Conservation (phyloP, 2,888 invertebrate species). For the Nomada lathburiana region DNA sequence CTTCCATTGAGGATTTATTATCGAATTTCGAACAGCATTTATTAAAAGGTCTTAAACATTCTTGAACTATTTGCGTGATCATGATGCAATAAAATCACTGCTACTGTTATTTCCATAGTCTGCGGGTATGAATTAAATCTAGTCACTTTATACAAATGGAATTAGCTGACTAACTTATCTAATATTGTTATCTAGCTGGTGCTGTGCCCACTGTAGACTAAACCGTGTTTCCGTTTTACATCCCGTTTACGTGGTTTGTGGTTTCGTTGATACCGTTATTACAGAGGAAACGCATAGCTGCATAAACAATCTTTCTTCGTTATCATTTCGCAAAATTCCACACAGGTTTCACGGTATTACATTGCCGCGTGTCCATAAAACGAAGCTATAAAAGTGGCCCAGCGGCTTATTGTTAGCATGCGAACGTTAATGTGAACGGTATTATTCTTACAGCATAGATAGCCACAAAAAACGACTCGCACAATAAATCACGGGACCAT, state of each 20-base stretch:
- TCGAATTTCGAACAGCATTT: no score
- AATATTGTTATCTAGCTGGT: conserved; percentile 14
- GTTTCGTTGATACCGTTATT: conserved; percentile 36
- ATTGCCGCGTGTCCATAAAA: background rate
- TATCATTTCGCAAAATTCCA: conserved; percentile 15
- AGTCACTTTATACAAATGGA: background rate
- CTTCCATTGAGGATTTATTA: no score
- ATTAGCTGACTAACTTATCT: conserved; percentile 9
- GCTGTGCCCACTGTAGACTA: conserved; percentile 1
- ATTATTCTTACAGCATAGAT: background rate
- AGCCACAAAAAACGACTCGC: background rate
- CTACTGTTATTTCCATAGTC: no score
- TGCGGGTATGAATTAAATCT: no score
- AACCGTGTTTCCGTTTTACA: conserved; percentile 41
- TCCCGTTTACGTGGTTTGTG: conserved; percentile 30
- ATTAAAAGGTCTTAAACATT: no score
- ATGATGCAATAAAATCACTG: no score
- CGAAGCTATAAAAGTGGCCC: background rate
- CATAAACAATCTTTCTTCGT: conserved; percentile 27
- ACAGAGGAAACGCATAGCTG: conserved; percentile 30
- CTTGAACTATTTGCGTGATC: no score
- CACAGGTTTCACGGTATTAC: background rate
- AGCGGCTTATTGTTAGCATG: background rate
- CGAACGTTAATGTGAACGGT: conserved; percentile 6
- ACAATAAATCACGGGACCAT: background rate